phyloP scores from a whole-genome alignment of 2,888 invertebrate species.

The Andrena bicolor region DNA sequence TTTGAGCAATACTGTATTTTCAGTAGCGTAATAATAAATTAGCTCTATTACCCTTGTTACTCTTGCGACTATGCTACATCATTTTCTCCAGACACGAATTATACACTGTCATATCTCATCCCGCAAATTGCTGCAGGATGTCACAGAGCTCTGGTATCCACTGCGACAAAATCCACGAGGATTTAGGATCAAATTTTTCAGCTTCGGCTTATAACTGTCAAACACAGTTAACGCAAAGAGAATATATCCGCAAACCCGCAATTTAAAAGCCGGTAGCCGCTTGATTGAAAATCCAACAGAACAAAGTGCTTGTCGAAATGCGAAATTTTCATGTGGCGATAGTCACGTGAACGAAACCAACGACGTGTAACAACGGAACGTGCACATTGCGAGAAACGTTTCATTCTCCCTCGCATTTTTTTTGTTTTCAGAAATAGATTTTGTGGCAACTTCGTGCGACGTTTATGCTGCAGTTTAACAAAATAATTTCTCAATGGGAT shows the following conservation, averaged over 20 bases:
- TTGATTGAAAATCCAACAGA: not conserved
- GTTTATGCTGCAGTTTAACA: too few species aligned
- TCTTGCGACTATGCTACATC: too few species aligned
- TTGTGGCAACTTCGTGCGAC: too few species aligned
- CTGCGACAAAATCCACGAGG: slow-evolving; percentile 39
- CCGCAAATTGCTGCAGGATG: slow-evolving; percentile 38
- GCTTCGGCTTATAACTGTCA: slow-evolving; percentile 10
- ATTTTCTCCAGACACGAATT: slow-evolving; percentile 17
- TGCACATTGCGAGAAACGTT: not conserved
- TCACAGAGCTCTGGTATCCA: slow-evolving; percentile 20
- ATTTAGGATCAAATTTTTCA: slow-evolving; percentile 34
- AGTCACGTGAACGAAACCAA: not conserved
- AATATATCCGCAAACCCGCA: slow-evolving; percentile 13
- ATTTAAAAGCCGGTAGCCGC: slow-evolving; percentile 18
- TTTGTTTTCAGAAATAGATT: not conserved
- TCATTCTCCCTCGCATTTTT: not conserved
- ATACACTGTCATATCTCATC: slow-evolving; percentile 43
- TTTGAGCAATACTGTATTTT: too few species aligned
- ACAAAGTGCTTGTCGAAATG: slow-evolving; percentile 12
- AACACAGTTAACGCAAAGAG: not conserved
- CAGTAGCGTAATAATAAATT: too few species aligned
- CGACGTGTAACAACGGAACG: not conserved
- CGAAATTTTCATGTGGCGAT: slow-evolving; percentile 10
- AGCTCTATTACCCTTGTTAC: too few species aligned
- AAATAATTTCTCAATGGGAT: too few species aligned